Conservation (phyloP, 2,888 invertebrate species). For the Megamerina dolium region DNA sequence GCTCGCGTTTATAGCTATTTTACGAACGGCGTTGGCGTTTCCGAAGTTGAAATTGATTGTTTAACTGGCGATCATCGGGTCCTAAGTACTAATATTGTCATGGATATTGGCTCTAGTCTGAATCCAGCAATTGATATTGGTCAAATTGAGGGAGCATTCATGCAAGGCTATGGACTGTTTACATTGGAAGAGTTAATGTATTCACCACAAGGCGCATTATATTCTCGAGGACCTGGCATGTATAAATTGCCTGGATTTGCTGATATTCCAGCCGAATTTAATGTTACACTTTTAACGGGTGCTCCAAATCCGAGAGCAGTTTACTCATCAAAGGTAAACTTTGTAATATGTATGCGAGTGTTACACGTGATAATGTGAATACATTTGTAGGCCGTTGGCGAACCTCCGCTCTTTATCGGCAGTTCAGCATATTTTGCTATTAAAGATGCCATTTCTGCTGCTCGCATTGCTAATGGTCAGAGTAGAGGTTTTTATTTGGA, state of each 20-base stretch:
- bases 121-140: slow-evolving; percentile 97
- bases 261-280: slow-evolving; percentile 87
- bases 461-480: slow-evolving; percentile 65
- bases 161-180: slow-evolving; percentile 91
- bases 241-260: slow-evolving; percentile 92
- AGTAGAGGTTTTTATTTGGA: slow-evolving; percentile 58
- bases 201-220: slow-evolving; percentile 74
- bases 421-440: slow-evolving; percentile 86
- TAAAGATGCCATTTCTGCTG: slow-evolving; percentile 76
- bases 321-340: slow-evolving; percentile 83
- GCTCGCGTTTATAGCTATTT: slow-evolving; percentile 78
- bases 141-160: slow-evolving; percentile 91
- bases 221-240: slow-evolving; percentile 83
- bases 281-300: slow-evolving; percentile 87
- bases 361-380: background rate
- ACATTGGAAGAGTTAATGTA: slow-evolving; percentile 85
- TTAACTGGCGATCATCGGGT: slow-evolving; percentile 91
- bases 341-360: background rate
- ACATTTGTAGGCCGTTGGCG: slow-evolving; percentile 77
- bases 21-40: slow-evolving; percentile 78
- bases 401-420: slow-evolving; percentile 89
- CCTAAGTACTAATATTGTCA: slow-evolving; percentile 84
- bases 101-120: slow-evolving; percentile 92
- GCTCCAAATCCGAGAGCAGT: slow-evolving; percentile 85
- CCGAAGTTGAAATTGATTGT: slow-evolving; percentile 90